Conservation (phyloP, 2,888 invertebrate genomes). For the Thalpophila matura region DNA sequence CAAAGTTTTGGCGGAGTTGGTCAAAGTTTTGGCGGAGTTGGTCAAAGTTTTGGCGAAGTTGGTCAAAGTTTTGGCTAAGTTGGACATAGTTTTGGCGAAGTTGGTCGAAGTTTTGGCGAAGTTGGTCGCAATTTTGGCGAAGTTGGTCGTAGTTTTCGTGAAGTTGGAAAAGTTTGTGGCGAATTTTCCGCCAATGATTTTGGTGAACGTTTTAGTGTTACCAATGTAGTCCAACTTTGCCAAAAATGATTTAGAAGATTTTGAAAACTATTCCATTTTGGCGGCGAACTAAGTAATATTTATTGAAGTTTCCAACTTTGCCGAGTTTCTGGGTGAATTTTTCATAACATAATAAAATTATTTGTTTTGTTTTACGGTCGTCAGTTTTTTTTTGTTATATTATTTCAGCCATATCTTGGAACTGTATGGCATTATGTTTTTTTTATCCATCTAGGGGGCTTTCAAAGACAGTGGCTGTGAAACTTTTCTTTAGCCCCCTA, state of each 20-base stretch:
- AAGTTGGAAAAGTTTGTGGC: too few relatives aligned
- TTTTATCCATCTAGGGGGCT: neutral
- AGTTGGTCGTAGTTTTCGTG: too few relatives aligned
- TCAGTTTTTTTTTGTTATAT: neutral
- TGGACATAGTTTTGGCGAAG: neutral
- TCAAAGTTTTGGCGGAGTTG: neutral
- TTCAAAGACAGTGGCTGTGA: neutral
- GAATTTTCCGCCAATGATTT: too few relatives aligned
- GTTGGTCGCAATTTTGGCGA: neutral
- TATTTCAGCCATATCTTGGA: neutral
- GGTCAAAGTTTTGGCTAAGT: neutral
- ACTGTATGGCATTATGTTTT: neutral
- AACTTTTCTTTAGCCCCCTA: constrained; percentile 2
- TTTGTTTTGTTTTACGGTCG: neutral
- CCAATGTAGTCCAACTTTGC: neutral
- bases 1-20: neutral
- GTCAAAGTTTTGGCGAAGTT: neutral
- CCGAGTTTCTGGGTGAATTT: neutral
- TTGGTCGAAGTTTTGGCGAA: neutral
- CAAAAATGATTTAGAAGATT: neutral
- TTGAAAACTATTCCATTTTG: too few relatives aligned
- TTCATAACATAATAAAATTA: neutral
- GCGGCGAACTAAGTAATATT: too few relatives aligned
- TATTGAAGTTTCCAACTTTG: constrained; percentile 21
- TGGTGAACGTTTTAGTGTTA: neutral